Evolutionary conservation across 2,888 invertebrate species (phyloP), one percentile per base, ranked within the genome.

Genomic region (Caenorhabditis virilis): DNA sequence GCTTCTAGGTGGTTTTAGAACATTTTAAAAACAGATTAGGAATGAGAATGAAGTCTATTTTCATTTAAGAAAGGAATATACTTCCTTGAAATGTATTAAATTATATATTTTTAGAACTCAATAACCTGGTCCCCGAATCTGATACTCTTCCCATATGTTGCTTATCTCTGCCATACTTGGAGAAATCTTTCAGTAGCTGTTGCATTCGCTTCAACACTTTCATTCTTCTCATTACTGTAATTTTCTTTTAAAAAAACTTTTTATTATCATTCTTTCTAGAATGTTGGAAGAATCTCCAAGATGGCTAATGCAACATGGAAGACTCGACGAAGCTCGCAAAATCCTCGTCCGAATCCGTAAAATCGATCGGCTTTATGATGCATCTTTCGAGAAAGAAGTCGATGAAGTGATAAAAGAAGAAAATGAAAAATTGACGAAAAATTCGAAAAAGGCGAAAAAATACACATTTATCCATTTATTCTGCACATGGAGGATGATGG

Each of bases 41-140:
- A n/a, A n/a, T n/a, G n/a, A n/a, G n/a, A n/a, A n/a, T n/a, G n/a
- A n/a, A n/a, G n/a, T n/a, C n/a, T n/a, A n/a, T n/a, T n/a, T n/a
- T n/a, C n/a, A n/a, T n/a, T n/a, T n/a, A n/a, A n/a, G n/a, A n/a
- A n/a, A n/a, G n/a, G n/a, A n/a, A n/a, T n/a, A n/a, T n/a, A n/a
- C n/a, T n/a, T n/a, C n/a, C n/a, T n/a, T n/a, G n/a, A n/a, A n/a
- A n/a, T n/a, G n/a, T n/a, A n/a, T n/a, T n/a, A n/a, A n/a, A n/a
- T n/a, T n/a, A n/a, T n/a, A n/a, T n/a, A n/a, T n/a, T n/a, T 30
- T 16, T 54, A 63, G 33, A 63, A 63, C 27, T 57, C 63, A 7
- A 73, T 73, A 36, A 73, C 73, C 11, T 73, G 73, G 73, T 80
- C 80, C 13, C 80, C 80, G 5, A 79, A 80, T 47, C 72, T 77